Evolutionary conservation across 2,888 invertebrate species (phyloP), one percentile per base, ranked within the genome.

Genomic region (Dermolepida albohirtum): DNA sequence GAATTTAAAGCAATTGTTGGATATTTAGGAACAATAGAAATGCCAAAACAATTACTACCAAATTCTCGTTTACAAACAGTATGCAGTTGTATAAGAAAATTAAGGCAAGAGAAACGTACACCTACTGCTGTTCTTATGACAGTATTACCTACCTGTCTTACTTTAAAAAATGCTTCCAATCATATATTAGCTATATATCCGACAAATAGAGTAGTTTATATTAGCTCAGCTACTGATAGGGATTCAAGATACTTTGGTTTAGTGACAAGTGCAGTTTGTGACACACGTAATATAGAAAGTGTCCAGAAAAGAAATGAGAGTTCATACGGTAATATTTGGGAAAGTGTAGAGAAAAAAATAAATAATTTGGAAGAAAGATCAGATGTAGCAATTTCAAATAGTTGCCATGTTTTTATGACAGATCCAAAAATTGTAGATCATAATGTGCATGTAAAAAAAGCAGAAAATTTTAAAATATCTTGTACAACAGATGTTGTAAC

Each of bases 11-110:
- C 93, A 0, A 89, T 98, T 1, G 95, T 98, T 0, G 97, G 97
- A 0, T 98, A 98, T 82, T 86, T 98, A 54, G 97, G 97, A 17
- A 97, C 97, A 1, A 96, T 98, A 71, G 97, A 97, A 84, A 96
- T 97, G 86, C 97, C 97, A 0, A 92, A 92, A 80, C 92, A 94
- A 73, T 86, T 93, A 49, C 86, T 91, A 62, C 89, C 90, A 51
- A 90, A 90, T 44, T 90, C 92, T 11, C 90, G 95, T 65, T 83
- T 92, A 73, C 89, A 91, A 81, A 90, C 93, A 14, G 91, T 97
- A 12, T 88, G 94, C 67, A 94, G 91, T 67, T 97, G 97, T 71
- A 96, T 98, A 52, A 89, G 94, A 69, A 91, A 96, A 77, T 85
- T 97, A 49, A 87, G 96, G 39, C 92, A 96, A 70, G 97, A 97